Conservation (phyloP, 2,888 invertebrate genomes). For the Cistogaster globosa region DNA sequence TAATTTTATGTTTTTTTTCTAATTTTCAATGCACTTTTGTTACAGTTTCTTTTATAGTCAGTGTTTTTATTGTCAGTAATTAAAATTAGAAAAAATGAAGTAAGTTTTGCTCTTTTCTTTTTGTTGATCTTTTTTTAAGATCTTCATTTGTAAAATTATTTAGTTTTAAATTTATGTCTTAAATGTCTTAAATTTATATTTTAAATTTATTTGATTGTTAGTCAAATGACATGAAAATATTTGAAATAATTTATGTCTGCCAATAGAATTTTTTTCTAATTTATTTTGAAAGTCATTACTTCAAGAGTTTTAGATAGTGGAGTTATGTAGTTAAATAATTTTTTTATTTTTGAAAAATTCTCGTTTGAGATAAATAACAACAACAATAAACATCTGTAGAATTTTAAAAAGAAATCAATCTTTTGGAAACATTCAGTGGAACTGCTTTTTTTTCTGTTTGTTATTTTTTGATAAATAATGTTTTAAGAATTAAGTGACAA, state of each 20-base stretch:
- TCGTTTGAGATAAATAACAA: background rate
- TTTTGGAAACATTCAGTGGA: slow-evolving; percentile 49
- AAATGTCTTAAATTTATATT: slow-evolving; percentile 56
- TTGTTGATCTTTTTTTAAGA: slow-evolving; percentile 20
- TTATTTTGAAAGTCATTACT: slow-evolving; percentile 6
- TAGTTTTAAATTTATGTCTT: slow-evolving; percentile 56
- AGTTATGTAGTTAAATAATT: background rate
- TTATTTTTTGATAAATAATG: slow-evolving; percentile 39
- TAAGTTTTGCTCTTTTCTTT: background rate
- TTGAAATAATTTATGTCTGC: slow-evolving; percentile 48
- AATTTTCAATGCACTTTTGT: no score
- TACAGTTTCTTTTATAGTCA: no score
- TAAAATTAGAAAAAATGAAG: no score
- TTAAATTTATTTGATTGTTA: slow-evolving; percentile 42
- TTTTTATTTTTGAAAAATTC: background rate
- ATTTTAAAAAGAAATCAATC: slow-evolving; percentile 62
- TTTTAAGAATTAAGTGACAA: slow-evolving; percentile 55
- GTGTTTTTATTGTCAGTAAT: no score
- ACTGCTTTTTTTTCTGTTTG: background rate
- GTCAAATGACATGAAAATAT: slow-evolving; percentile 47
- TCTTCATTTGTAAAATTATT: background rate
- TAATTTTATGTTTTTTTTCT: no score
- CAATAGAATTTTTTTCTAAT: slow-evolving; percentile 13
- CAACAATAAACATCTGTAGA: background rate
- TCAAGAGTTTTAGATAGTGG: background rate